phyloP scores from a whole-genome alignment of 2,797 vertebrate species.

The Anniella stebbinsi region DNA sequence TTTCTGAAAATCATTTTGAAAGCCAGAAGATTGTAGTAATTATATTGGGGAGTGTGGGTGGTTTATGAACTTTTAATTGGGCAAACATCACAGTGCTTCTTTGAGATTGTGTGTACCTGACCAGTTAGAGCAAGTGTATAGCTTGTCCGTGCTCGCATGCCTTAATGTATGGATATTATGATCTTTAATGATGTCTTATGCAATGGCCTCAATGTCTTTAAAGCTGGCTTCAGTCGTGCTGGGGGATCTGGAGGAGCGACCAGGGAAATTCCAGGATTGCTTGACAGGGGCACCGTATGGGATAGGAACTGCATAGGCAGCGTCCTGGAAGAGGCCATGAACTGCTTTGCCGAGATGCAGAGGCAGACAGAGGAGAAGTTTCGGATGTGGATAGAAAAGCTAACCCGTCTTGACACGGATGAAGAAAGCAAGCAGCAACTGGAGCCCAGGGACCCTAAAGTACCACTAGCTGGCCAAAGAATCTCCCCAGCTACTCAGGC shows the following conservation, averaged over 20 bases:
- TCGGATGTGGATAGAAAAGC: conserved; percentile 92
- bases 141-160: conserved; percentile 71
- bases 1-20: conserved; percentile 24
- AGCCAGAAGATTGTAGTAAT: conserved; percentile 47
- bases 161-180: conserved; percentile 72
- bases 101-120: conserved; percentile 4
- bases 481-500: conserved; percentile 79
- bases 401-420: conserved; percentile 89
- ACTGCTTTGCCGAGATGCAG: conserved; percentile 93
- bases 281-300: conserved; percentile 89
- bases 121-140: conserved; percentile 57
- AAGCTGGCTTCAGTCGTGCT: conserved; percentile 92
- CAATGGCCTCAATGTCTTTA: conserved; percentile 93
- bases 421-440: conserved; percentile 83
- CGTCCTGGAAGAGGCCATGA: conserved; percentile 94
- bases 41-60: conserved; percentile 17
- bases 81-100: conserved; percentile 38
- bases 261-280: conserved; percentile 90
- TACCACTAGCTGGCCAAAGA: conserved; percentile 79
- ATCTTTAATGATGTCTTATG: conserved; percentile 78
- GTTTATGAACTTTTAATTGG: conserved; percentile 34
- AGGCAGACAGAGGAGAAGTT: conserved; percentile 96
- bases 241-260: conserved; percentile 89
- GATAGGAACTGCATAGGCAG: conserved; percentile 93
- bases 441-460: conserved; percentile 86